These are phyloP conservation scores for Elysia crispata DNA, from an alignment of 2,888 invertebrate genomes.

Conservation along the genomic window DNA sequence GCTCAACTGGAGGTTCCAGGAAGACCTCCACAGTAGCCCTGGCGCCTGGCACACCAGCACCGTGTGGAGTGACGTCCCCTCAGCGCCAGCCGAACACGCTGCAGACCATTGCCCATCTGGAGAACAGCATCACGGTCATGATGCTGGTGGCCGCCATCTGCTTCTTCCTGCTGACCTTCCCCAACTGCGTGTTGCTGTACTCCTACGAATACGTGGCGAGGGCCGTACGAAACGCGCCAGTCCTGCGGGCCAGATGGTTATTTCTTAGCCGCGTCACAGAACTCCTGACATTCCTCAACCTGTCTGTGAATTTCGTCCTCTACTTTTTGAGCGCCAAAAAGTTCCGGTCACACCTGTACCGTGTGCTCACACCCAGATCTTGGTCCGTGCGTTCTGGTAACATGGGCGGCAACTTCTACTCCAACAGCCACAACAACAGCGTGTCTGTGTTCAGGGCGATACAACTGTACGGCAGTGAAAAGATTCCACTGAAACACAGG, in stretches of 20 bases:
- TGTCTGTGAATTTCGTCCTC: conserved; percentile 29
- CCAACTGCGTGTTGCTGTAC: conserved; percentile 35
- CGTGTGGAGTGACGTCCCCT: too few species aligned
- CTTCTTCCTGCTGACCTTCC: conserved; percentile 35
- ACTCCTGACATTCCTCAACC: conserved; percentile 19
- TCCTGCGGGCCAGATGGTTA: conserved; percentile 19
- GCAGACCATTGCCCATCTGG: conserved; percentile 33
- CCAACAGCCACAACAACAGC: too few species aligned
- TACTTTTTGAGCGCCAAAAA: conserved; percentile 43
- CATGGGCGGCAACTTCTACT: too few species aligned
- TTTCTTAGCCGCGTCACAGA: conserved; percentile 17
- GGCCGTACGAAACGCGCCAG: conserved; percentile 24
- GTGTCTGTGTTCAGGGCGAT: too few species aligned
- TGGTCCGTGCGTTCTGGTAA: neutral
- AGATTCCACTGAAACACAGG: too few species aligned
- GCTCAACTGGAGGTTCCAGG: too few species aligned
- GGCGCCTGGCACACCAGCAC: too few species aligned
- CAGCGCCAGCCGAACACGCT: neutral
- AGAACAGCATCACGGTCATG: conserved; percentile 45
- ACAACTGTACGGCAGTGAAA: too few species aligned
- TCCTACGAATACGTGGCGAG: neutral
- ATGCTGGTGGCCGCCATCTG: conserved; percentile 36
- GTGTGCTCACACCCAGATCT: neutral
- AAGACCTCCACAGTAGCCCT: too few species aligned
- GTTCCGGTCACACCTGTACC: conserved; percentile 30